These are phyloP conservation scores for Hedychridium roseum DNA, from an alignment of 2,888 invertebrate genomes.

Conservation along the genomic window DNA sequence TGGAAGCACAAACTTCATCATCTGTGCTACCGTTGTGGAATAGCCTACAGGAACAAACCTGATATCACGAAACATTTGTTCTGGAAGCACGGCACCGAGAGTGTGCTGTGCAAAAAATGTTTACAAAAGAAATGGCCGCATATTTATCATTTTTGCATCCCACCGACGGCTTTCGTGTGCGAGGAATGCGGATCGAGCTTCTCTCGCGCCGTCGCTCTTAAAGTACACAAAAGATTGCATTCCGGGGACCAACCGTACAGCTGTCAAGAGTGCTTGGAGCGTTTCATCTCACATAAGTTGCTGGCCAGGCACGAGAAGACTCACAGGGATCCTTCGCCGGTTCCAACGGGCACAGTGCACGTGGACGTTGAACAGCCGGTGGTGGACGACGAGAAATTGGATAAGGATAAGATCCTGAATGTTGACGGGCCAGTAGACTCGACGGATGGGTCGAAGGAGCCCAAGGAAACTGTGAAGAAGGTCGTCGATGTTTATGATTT, in stretches of 20 bases:
- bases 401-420: conserved; percentile 13
- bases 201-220: conserved; percentile 78
- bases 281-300: conserved; percentile 83
- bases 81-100: conserved; percentile 93
- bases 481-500: conserved; percentile 75
- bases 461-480: conserved; percentile 59
- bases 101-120: conserved; percentile 84
- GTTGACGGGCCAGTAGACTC: conserved; percentile 21
- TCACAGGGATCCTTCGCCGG: conserved; percentile 66
- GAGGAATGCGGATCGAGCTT: conserved; percentile 83
- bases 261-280: conserved; percentile 79
- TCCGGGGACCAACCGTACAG: conserved; percentile 75
- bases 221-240: conserved; percentile 86
- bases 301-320: conserved; percentile 75
- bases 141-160: conserved; percentile 89
- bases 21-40: conserved; percentile 86
- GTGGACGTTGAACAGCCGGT: conserved; percentile 33
- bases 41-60: conserved; percentile 86
- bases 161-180: conserved; percentile 79
- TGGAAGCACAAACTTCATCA: conserved; percentile 92
- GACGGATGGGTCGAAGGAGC: conserved; percentile 31
- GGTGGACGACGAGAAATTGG: conserved; percentile 16
- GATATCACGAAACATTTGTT: conserved; percentile 90
- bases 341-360: conserved; percentile 9
- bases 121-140: conserved; percentile 92